Percentiles rank a stretch among this genome's conserved stretches.
Conservation (phyloP, 2,113 vertebrate genomes). For the Corydoras sp. region DNA sequence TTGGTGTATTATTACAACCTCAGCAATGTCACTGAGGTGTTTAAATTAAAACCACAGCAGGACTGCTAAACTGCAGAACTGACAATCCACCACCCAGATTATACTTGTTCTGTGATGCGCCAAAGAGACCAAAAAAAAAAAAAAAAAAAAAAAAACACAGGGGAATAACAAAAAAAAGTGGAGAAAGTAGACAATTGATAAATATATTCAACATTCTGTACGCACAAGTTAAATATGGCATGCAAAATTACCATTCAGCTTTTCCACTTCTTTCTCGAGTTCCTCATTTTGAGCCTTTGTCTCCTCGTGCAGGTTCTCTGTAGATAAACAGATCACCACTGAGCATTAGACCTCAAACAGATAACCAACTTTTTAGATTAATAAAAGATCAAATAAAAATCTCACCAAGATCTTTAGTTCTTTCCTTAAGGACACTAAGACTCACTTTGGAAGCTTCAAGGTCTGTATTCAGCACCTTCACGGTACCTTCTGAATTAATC, state of each 20-base stretch:
- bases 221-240: too few species aligned
- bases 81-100: too few species aligned
- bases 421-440: slow-evolving; percentile 55
- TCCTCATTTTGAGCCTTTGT: slow-evolving; percentile 59
- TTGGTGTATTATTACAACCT: too few species aligned
- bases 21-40: too few species aligned
- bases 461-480: slow-evolving; percentile 60
- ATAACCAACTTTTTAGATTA: too few species aligned
- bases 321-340: not conserved
- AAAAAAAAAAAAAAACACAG: too few species aligned
- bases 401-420: slow-evolving; percentile 66
- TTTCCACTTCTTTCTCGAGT: slow-evolving; percentile 59
- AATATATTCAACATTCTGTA: too few species aligned
- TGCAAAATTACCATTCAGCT: slow-evolving; percentile 27
- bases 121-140: too few species aligned
- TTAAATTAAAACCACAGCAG: too few species aligned
- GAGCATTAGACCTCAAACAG: not conserved
- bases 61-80: too few species aligned
- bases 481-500: slow-evolving; percentile 59
- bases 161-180: too few species aligned
- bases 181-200: not conserved
- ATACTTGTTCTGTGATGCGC: too few species aligned
- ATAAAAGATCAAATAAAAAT: not conserved
- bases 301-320: slow-evolving; percentile 65
- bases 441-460: slow-evolving; percentile 54